These are phyloP conservation scores for Mormoops blainvillei DNA, from an alignment of 2,113 vertebrate species.

Conservation along the genomic window DNA sequence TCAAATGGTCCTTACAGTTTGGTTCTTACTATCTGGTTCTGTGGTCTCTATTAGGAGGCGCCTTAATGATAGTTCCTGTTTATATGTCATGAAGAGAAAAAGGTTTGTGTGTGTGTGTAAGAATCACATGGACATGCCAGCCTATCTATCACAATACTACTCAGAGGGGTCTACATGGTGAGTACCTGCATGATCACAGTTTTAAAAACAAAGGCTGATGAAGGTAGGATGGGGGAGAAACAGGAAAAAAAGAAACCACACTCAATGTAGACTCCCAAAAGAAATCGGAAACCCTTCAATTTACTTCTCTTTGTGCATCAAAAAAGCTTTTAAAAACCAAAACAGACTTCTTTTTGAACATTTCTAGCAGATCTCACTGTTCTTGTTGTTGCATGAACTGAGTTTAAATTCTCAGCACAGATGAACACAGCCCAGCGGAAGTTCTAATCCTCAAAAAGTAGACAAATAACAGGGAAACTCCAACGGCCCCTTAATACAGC, in stretches of 20 bases:
- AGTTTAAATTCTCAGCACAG: conserved; percentile 57
- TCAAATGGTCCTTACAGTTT: background rate
- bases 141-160: background rate
- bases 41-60: background rate
- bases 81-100: background rate
- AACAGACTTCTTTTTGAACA: conserved; percentile 47
- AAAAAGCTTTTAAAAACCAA: conserved; percentile 59
- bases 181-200: background rate
- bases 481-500: conserved; percentile 55
- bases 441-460: conserved; percentile 64
- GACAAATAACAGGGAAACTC: conserved; percentile 69
- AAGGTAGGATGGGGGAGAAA: background rate
- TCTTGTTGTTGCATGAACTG: conserved; percentile 33
- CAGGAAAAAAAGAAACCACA: conserved; percentile 13
- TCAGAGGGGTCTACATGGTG: background rate
- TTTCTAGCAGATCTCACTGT: conserved; percentile 41
- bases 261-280: conserved; percentile 13
- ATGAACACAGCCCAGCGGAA: conserved; percentile 11
- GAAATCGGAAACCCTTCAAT: conserved; percentile 63
- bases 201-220: conserved; percentile 49
- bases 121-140: background rate
- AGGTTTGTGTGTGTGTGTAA: background rate
- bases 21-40: background rate
- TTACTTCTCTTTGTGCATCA: conserved; percentile 46
- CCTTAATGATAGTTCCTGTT: background rate